Evolutionary conservation across 2,113 vertebrate species (phyloP).

Genomic region (Syngnathoides biaculeatus): DNA sequence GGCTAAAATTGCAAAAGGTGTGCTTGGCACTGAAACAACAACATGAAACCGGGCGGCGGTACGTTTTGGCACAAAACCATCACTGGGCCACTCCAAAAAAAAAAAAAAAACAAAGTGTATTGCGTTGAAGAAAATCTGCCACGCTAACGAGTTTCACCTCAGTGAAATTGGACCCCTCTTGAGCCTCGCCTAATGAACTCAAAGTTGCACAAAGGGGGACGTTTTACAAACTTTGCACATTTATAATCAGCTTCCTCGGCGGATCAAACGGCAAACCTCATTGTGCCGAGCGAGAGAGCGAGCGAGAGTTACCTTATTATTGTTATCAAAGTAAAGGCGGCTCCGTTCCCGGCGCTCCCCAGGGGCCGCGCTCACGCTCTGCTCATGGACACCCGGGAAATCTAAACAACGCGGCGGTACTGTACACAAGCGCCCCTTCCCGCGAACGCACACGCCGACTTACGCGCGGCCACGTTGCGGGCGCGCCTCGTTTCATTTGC

Average conservation of each 20-base stretch:
- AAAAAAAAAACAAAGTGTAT: too few species aligned
- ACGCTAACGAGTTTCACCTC: neutral
- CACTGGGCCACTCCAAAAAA: too few species aligned
- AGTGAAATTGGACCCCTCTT: neutral
- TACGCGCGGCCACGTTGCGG: conserved; percentile 30
- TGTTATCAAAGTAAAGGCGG: conserved; percentile 71
- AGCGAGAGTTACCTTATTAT: conserved; percentile 65
- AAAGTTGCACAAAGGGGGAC: conserved; percentile 46
- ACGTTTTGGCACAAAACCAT: too few species aligned
- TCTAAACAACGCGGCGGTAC: conserved; percentile 62
- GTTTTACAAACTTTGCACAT: conserved; percentile 41
- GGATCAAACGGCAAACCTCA: conserved; percentile 63
- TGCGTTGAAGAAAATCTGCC: too few species aligned
- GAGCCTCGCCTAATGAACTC: conserved; percentile 51
- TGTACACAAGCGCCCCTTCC: conserved; percentile 26
- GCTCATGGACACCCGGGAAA: conserved; percentile 54
- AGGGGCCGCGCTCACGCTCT: conserved; percentile 56
- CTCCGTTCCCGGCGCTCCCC: conserved; percentile 58
- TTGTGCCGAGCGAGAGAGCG: conserved; percentile 56
- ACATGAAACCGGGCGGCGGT: too few species aligned
- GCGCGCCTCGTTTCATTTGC: conserved; percentile 67
- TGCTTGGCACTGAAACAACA: neutral
- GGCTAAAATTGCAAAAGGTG: neutral
- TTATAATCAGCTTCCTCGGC: conserved; percentile 58
- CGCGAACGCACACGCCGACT: conserved; percentile 26